Conservation (phyloP, 2,797 vertebrate species). For the Phylloscopus collybita region DNA sequence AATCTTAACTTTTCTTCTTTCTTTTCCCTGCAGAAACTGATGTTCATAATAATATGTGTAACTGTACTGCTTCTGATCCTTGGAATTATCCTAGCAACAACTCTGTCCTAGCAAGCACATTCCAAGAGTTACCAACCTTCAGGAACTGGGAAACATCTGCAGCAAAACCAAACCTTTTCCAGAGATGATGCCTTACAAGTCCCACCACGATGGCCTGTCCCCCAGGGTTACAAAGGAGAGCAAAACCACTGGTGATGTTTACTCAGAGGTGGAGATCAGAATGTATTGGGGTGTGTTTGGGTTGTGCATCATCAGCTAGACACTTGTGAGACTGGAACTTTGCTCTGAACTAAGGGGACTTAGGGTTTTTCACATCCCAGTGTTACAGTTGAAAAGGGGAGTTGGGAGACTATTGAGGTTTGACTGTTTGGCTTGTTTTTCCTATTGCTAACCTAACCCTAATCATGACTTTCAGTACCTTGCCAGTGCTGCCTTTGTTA, state of each 20-base stretch:
- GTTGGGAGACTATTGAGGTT: not conserved
- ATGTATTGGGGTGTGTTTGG: not conserved
- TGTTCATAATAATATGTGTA: slow-evolving; percentile 84
- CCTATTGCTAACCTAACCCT: slow-evolving; percentile 1
- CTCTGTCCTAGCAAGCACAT: slow-evolving; percentile 70
- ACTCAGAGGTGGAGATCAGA: not conserved
- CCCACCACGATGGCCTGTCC: not conserved
- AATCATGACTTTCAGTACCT: slow-evolving; percentile 15
- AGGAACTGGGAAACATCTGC: slow-evolving; percentile 12
- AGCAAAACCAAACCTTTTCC: not conserved
- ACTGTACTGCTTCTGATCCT: slow-evolving; percentile 81
- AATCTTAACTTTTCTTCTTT: slow-evolving; percentile 45
- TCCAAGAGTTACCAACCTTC: slow-evolving; percentile 3
- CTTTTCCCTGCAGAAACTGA: slow-evolving; percentile 83
- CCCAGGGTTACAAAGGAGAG: not conserved
- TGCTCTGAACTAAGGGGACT: slow-evolving; percentile 5
- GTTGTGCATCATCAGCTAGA: not conserved
- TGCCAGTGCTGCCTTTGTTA: slow-evolving; percentile 51
- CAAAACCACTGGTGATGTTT: not conserved
- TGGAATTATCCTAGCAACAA: slow-evolving; percentile 83
- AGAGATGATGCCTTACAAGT: not conserved
- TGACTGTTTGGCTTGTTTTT: not conserved
- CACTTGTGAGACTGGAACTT: not conserved
- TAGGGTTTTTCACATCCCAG: slow-evolving; percentile 46
- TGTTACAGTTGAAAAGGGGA: slow-evolving; percentile 58